phyloP scores from a whole-genome alignment of 2,888 invertebrate genomes.

The Cephus pygmeus region DNA sequence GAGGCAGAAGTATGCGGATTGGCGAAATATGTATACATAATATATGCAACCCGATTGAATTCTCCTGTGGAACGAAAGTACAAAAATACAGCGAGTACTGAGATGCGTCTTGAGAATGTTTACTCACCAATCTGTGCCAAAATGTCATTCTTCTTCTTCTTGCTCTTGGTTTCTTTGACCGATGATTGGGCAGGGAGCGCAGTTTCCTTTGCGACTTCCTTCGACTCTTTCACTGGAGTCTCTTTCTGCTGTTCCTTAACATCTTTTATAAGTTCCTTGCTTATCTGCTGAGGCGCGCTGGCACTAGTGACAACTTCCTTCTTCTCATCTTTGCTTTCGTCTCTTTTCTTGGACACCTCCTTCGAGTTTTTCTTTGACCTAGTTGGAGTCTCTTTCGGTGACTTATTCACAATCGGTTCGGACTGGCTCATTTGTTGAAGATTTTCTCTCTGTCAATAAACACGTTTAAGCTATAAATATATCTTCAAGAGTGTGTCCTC shows the following conservation, averaged over 20 bases:
- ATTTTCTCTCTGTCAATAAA: conserved; percentile 50
- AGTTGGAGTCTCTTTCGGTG: conserved; percentile 60
- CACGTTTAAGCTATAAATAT: neutral
- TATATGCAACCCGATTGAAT: neutral
- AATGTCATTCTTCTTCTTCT: conserved; percentile 73
- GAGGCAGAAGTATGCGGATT: neutral
- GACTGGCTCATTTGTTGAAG: conserved; percentile 47
- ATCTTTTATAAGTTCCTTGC: conserved; percentile 24
- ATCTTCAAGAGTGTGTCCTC: neutral
- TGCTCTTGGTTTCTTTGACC: conserved; percentile 63
- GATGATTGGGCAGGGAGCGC: conserved; percentile 31
- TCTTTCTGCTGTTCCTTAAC: conserved; percentile 52
- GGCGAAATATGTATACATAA: neutral
- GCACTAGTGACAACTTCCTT: conserved; percentile 35
- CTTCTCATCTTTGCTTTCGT: conserved; percentile 50
- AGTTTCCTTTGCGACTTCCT: conserved; percentile 42
- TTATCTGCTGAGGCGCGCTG: conserved; percentile 19
- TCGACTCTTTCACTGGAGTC: conserved; percentile 43
- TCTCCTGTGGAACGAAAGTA: neutral
- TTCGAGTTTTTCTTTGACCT: conserved; percentile 56
- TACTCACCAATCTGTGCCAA: conserved; percentile 70
- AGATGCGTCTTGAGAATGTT: conserved; percentile 12
- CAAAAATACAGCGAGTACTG: neutral
- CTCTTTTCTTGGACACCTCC: conserved; percentile 48
- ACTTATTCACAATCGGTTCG: conserved; percentile 51